Evolutionary conservation across 2,888 invertebrate genomes (phyloP).

Genomic region (Malachius bipustulatus): DNA sequence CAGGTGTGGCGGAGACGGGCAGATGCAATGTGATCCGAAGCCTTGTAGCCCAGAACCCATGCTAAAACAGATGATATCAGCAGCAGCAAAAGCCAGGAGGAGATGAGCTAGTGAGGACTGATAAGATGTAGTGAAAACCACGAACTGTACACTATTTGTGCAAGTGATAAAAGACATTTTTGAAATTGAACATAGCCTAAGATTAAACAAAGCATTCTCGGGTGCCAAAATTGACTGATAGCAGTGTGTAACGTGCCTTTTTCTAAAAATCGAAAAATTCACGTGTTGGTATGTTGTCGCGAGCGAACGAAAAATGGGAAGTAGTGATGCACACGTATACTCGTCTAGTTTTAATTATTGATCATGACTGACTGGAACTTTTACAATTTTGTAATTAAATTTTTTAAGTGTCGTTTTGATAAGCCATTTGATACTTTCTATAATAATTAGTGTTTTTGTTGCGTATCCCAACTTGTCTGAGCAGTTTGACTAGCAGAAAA

Average conservation of each 20-base stretch:
- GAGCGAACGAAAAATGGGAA: conserved; percentile 9
- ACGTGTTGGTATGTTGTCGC: conserved; percentile 9
- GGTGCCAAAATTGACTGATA: conserved; percentile 38
- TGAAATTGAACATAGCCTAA: conserved; percentile 31
- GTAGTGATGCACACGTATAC: conserved; percentile 25
- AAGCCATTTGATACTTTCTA: conserved; percentile 32
- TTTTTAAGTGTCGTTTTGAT: conserved; percentile 33
- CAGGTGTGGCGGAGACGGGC: conserved; percentile 85
- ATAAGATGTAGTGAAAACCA: conserved; percentile 31
- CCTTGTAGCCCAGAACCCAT: conserved; percentile 82
- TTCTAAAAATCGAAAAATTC: conserved; percentile 17
- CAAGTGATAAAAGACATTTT: conserved; percentile 34
- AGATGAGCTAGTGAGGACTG: conserved; percentile 40
- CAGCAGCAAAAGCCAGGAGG: conserved; percentile 60
- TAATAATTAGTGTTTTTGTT: conserved; percentile 30
- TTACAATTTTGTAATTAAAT: conserved; percentile 34
- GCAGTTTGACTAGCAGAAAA: conserved; percentile 40
- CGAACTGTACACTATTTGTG: conserved; percentile 28
- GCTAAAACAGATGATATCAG: conserved; percentile 81
- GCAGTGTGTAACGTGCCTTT: conserved; percentile 36
- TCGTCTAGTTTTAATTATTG: conserved; percentile 23
- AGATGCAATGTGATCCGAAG: conserved; percentile 90
- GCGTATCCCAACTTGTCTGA: conserved; percentile 36
- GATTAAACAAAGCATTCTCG: conserved; percentile 34
- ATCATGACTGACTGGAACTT: conserved; percentile 30